Base-by-base conservation (phyloP, 2,888 invertebrate genomes). In the Megamerina dolium region DNA sequence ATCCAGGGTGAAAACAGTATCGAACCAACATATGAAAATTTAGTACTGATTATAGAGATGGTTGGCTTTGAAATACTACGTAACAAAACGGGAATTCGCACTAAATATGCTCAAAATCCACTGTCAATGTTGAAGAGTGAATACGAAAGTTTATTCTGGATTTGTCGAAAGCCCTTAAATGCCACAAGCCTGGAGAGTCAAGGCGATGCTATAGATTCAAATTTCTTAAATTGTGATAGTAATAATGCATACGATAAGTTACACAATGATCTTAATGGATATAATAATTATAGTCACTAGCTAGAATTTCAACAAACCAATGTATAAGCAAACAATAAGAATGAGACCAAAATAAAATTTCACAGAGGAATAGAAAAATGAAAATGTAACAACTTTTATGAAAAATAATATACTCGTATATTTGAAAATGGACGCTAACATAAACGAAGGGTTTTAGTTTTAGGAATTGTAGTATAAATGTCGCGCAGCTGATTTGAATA, bases 121-220 rank as follows among this genome's bases (percentile, higher is more conserved):
- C 79, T 82, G 48, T 93, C 93, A 1, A 94, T 96, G 94, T 77
- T 95, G 58, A 87, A 88, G 55, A 89, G 91, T 59, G 85, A 88
- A 60, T 96, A 96, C 60, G 83, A 87, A 60, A 93, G 93, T 41
- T 85, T 93, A 0, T 94, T 88, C 72, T 91, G 95, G 70, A 87
- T 94, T 2, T 94, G 91, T 59, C 79, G 82, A 57, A 95, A 95
- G 65, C 85, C 87, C 6, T 46, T 48, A n/a, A 44, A 50, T 19
- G 43, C 27, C 9, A 26, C 23, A 23, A 23, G 10, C 10, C 10
- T 23, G 6, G 23, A 23, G 10, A 23, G 37, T 30, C 43, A 37
- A 13, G 45, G 44, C 29, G 36, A 38, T 12, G 16, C 29, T 10
- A 18, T 14, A 13, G 27, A 23, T n/a, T n/a, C n/a, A n/a, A n/a